A percentile compares a stretch with the other conserved stretches of the same genome.
Evolutionary conservation across 2,888 invertebrate species (phyloP).

Genomic region (Orchesella flavescens): DNA sequence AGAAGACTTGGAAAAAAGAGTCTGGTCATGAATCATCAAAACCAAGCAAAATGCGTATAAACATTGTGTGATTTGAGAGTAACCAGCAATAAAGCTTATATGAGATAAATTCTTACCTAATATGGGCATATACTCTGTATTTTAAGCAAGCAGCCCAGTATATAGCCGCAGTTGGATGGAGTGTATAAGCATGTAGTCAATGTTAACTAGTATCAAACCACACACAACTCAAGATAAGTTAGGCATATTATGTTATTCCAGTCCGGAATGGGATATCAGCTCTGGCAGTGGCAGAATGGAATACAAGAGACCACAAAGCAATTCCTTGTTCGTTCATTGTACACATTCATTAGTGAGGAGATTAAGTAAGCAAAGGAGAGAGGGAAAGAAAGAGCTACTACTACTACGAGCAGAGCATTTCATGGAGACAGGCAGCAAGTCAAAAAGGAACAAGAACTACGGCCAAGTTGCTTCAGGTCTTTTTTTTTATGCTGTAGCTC

Average conservation of each 20-base stretch:
- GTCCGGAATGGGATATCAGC: not conserved
- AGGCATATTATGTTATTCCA: conserved; percentile 5
- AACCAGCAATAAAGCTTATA: not conserved
- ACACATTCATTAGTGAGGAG: conserved; percentile 69
- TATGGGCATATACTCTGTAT: no score
- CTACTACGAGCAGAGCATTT: conserved; percentile 10
- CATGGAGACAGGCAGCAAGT: conserved; percentile 38
- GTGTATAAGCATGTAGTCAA: not conserved
- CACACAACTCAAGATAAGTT: conserved; percentile 38
- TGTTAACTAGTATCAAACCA: not conserved
- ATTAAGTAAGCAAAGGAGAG: conserved; percentile 66
- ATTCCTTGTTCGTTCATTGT: conserved; percentile 61
- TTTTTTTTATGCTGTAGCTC: not conserved
- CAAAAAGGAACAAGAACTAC: conserved; percentile 28
- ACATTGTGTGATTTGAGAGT: not conserved
- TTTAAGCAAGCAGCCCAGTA: no score
- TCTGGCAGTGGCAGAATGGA: conserved; percentile 37
- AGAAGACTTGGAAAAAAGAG: conserved; percentile 15
- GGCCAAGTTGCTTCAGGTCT: conserved; percentile 26
- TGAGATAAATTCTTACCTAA: no score
- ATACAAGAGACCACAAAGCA: conserved; percentile 45
- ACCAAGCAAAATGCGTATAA: conserved; percentile 21
- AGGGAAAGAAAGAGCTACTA: conserved; percentile 38
- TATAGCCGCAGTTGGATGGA: not conserved
- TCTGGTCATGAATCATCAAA: conserved; percentile 48